Evolutionary conservation across 2,113 vertebrate genomes (phyloP).

Genomic region (Clarias macrocephalus): DNA sequence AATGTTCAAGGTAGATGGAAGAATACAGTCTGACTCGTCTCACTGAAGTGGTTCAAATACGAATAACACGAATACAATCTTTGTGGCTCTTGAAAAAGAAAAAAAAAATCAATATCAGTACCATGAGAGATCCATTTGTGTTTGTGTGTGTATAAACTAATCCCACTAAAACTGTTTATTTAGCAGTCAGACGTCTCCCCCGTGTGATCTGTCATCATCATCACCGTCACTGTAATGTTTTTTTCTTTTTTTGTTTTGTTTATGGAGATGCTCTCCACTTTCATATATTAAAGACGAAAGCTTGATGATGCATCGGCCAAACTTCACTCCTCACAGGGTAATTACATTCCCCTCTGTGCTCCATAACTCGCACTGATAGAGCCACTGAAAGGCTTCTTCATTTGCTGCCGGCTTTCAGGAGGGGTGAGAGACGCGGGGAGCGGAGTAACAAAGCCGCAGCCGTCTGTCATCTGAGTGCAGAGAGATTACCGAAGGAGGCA

Average conservation of each 20-base stretch:
- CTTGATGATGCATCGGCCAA: slow-evolving; percentile 46
- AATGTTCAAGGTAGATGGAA: slow-evolving; percentile 31
- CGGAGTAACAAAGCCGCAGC: slow-evolving; percentile 21
- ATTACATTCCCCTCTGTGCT: slow-evolving; percentile 45
- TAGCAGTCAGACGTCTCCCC: slow-evolving; percentile 34
- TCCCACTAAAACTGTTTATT: slow-evolving; percentile 38
- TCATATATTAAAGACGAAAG: slow-evolving; percentile 47
- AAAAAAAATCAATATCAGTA: slow-evolving; percentile 24
- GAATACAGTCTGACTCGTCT: slow-evolving; percentile 7
- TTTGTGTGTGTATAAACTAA: slow-evolving; percentile 15
- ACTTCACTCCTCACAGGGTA: slow-evolving; percentile 50
- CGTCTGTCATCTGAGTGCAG: slow-evolving; percentile 42
- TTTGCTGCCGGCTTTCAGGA: slow-evolving; percentile 26
- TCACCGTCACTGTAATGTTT: slow-evolving; percentile 28
- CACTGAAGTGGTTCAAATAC: not conserved
- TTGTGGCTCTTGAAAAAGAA: not conserved
- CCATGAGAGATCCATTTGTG: slow-evolving; percentile 29
- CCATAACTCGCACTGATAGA: slow-evolving; percentile 52
- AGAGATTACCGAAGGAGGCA: slow-evolving; percentile 31
- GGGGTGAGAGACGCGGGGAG: not conserved
- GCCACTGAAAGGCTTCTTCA: slow-evolving; percentile 42
- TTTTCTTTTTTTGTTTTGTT: slow-evolving; percentile 11
- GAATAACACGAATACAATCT: not conserved
- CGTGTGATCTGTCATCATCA: slow-evolving; percentile 48
- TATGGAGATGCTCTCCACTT: slow-evolving; percentile 40